phyloP scores from a whole-genome alignment of 2,888 invertebrate genomes.

The Andrena marginata region DNA sequence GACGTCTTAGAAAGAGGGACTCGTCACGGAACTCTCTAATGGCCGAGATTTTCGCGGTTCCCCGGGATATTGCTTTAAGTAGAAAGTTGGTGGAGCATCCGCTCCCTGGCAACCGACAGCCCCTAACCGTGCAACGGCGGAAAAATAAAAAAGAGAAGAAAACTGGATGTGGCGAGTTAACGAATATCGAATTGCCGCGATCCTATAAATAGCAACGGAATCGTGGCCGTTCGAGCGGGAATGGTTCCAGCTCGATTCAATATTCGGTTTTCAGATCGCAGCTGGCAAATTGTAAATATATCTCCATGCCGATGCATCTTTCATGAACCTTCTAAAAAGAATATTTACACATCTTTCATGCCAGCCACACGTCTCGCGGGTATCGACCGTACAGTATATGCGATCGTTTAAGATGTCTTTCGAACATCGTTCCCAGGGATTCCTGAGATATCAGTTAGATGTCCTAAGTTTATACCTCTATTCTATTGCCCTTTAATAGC shows the following conservation, averaged over 20 bases:
- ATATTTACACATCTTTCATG: no score
- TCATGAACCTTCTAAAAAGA: neutral
- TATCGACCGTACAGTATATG: neutral
- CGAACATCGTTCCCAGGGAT: neutral
- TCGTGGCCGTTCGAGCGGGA: neutral
- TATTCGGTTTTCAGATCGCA: neutral
- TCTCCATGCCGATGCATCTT: neutral
- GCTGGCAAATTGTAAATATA: neutral
- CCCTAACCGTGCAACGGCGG: neutral
- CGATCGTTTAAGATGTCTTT: neutral
- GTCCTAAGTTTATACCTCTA: neutral
- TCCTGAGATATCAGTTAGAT: neutral
- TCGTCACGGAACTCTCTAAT: constrained; percentile 70
- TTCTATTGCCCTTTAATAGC: no score
- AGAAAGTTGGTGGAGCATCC: constrained; percentile 67
- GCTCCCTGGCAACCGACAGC: constrained; percentile 49
- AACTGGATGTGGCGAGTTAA: constrained; percentile 9
- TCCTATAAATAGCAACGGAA: neutral
- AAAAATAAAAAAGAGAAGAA: neutral
- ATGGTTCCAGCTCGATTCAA: neutral
- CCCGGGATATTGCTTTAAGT: constrained; percentile 73
- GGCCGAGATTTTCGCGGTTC: constrained; percentile 68
- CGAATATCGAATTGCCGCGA: constrained; percentile 1
- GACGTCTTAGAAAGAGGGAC: constrained; percentile 64
- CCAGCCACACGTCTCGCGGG: no score